Conservation (phyloP, 2,113 vertebrate species). For the Mesoclemmys tuberculata region DNA sequence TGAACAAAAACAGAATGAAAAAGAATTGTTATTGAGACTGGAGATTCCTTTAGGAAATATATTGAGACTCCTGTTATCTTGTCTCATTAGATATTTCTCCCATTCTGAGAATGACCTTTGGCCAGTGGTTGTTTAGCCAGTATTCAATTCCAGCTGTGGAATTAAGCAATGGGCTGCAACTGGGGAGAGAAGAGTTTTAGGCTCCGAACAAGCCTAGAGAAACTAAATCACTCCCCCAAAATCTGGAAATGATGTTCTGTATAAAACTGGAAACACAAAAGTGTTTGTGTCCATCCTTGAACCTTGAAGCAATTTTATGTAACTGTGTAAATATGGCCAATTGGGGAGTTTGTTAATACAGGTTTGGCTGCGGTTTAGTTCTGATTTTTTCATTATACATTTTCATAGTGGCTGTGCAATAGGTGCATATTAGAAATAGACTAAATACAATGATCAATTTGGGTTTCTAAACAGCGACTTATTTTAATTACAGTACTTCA, state of each 20-base stretch:
- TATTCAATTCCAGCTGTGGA: neutral
- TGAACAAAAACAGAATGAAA: neutral
- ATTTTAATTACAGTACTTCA: too few relatives aligned
- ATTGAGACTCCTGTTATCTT: neutral
- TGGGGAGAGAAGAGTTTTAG: neutral
- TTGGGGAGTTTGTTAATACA: neutral
- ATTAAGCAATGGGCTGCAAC: neutral
- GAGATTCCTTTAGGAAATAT: neutral
- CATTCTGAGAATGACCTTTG: neutral
- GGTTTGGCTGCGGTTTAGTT: neutral
- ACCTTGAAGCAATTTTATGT: neutral
- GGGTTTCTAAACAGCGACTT: neutral
- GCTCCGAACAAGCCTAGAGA: neutral
- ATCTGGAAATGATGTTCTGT: rapidly evolving
- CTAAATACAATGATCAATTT: too few relatives aligned
- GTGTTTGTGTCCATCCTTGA: neutral
- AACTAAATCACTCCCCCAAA: rapidly evolving
- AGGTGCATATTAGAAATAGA: neutral
- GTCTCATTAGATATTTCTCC: neutral
- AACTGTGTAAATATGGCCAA: neutral
- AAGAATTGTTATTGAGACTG: neutral
- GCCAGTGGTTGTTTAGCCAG: neutral
- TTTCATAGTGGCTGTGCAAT: neutral
- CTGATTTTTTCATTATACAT: neutral
- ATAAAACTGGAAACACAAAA: rapidly evolving